Conservation (phyloP, 2,888 invertebrate genomes). For the Polyommatus icarus region DNA sequence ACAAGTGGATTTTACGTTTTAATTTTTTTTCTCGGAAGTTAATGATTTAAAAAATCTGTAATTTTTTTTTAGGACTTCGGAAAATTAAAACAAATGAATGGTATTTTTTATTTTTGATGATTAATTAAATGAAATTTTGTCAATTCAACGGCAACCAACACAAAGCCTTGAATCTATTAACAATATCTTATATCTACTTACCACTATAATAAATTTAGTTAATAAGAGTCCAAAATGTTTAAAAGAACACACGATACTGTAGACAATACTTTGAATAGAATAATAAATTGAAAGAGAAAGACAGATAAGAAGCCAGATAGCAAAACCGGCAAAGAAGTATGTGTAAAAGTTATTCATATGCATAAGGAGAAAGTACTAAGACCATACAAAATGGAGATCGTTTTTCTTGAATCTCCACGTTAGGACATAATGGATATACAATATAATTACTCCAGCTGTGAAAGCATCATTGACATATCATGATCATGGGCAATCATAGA, state of each 20-base stretch:
- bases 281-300: background rate
- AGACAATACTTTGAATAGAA: background rate
- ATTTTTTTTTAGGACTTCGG: too few species aligned
- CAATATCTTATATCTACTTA: too few species aligned
- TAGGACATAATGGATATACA: background rate
- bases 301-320: background rate
- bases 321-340: too few species aligned
- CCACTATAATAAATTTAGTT: background rate
- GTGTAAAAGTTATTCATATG: background rate
- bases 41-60: too few species aligned
- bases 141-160: background rate
- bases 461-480: too few species aligned
- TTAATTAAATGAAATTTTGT: too few species aligned
- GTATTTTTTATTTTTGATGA: too few species aligned
- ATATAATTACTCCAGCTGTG: too few species aligned
- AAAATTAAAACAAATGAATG: too few species aligned
- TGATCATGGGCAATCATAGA: too few species aligned
- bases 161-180: background rate
- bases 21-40: too few species aligned
- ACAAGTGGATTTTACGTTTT: too few species aligned
- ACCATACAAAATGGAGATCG: background rate
- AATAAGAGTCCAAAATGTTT: background rate
- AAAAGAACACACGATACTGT: background rate
- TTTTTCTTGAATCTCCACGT: background rate
- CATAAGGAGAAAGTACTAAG: background rate